phyloP scores from a whole-genome alignment of 2,888 invertebrate genomes.

The Heliothis peltigera region DNA sequence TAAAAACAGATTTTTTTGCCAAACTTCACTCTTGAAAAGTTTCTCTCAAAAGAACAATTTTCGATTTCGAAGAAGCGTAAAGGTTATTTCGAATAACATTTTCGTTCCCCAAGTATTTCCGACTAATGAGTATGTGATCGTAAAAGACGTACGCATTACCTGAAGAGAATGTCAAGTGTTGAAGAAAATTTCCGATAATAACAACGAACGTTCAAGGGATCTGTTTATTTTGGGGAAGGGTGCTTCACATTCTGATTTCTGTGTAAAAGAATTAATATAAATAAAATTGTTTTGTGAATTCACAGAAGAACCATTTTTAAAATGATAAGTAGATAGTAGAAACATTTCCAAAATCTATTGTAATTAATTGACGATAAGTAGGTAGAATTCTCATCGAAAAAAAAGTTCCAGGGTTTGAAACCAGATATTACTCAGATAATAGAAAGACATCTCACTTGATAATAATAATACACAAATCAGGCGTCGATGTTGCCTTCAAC shows the following conservation, averaged over 20 bases:
- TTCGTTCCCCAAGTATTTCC: slow-evolving; percentile 27
- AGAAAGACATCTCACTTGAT: too few species aligned
- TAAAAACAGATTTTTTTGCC: too few species aligned
- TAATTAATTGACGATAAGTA: too few species aligned
- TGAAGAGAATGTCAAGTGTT: slow-evolving; percentile 44
- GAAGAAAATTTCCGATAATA: slow-evolving; percentile 29
- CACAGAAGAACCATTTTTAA: neutral
- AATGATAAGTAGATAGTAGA: too few species aligned
- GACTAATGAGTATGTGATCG: slow-evolving; percentile 41
- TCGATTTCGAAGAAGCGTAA: slow-evolving; percentile 13
- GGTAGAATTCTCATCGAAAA: too few species aligned
- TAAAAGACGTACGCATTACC: slow-evolving; percentile 22
- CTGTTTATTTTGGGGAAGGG: neutral
- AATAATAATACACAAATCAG: too few species aligned
- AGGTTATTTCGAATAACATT: slow-evolving; percentile 39
- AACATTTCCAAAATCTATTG: too few species aligned
- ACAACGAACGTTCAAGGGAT: slow-evolving; percentile 26
- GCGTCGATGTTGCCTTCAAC: too few species aligned
- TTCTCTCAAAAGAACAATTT: neutral
- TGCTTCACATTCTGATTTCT: slow-evolving; percentile 27
- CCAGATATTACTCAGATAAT: too few species aligned
- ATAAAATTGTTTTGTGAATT: neutral
- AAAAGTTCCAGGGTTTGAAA: too few species aligned
- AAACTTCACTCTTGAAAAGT: too few species aligned
- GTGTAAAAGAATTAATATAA: neutral